phyloP scores from a whole-genome alignment of 2,888 invertebrate species.

The Noctuana brunneofusca region DNA sequence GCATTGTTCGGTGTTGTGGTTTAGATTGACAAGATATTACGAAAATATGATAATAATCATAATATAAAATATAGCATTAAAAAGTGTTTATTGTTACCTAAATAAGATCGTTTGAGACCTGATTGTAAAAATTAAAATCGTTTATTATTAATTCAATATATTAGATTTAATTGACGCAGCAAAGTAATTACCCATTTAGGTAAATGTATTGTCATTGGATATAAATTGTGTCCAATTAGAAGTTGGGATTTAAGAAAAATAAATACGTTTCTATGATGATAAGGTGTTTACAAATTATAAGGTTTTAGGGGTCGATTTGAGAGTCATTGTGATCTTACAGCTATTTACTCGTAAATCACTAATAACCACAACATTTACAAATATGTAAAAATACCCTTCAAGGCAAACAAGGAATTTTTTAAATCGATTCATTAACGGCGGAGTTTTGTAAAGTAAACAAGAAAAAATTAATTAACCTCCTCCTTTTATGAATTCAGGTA shows the following conservation, averaged over 20 bases:
- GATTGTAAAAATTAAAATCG: conserved; percentile 45
- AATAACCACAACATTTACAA: too few relatives aligned
- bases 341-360: too few relatives aligned
- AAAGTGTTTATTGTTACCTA: conserved; percentile 4
- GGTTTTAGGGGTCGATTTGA: not conserved
- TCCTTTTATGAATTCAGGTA: not conserved
- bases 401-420: too few relatives aligned
- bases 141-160: conserved; percentile 9
- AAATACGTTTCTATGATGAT: not conserved
- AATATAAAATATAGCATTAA: not conserved
- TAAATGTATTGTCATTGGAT: conserved; percentile 5
- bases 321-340: not conserved
- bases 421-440: too few relatives aligned
- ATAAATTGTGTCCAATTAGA: conserved; percentile 4
- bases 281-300: not conserved
- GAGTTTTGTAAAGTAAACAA: too few relatives aligned
- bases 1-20: conserved; percentile 76
- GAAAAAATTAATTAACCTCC: not conserved
- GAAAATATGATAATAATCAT: conserved; percentile 8
- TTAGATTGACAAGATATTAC: conserved; percentile 40
- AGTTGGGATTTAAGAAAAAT: not conserved
- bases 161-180: conserved; percentile 1
- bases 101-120: conserved; percentile 53
- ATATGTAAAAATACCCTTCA: too few relatives aligned
- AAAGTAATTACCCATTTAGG: conserved; percentile 3